Conservation (phyloP, 2,113 vertebrate genomes). For the Gallinago paraguaiae region DNA sequence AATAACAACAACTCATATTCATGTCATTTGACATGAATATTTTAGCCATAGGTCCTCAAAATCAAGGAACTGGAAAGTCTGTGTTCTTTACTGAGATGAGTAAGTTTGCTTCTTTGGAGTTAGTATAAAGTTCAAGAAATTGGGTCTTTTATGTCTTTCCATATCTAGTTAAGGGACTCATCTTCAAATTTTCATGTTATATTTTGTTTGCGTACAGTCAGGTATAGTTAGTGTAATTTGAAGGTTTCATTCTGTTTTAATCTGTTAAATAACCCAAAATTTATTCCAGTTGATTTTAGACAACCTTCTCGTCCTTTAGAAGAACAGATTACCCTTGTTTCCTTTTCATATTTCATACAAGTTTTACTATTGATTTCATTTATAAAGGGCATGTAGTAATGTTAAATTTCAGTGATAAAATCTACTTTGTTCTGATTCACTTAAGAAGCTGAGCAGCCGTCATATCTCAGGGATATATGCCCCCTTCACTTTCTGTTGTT, state of each 20-base stretch:
- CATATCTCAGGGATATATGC: not conserved
- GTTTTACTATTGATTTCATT: not conserved
- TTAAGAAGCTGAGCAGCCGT: not conserved
- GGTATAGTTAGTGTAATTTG: not conserved
- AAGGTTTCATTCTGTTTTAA: not conserved
- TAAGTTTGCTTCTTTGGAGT: not conserved
- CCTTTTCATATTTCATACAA: not conserved
- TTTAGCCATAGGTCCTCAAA: not conserved
- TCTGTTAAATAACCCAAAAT: not conserved
- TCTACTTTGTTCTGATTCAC: not conserved
- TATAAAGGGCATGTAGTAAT: not conserved
- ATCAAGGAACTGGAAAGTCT: not conserved
- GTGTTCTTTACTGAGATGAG: not conserved
- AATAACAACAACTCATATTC: not conserved
- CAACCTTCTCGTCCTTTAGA: not conserved
- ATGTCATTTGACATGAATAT: not conserved
- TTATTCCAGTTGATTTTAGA: not conserved
- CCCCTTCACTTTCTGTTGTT: not conserved
- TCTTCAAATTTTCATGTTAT: not conserved
- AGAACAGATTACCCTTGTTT: not conserved
- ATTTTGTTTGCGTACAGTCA: not conserved
- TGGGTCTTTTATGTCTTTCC: rapidly evolving
- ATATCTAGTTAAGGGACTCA: not conserved
- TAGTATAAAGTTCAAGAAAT: not conserved
- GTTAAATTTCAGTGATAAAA: not conserved